Evolutionary conservation across 1,140 invertebrate species (phyloP).

Genomic region (Lithobius niger): DNA sequence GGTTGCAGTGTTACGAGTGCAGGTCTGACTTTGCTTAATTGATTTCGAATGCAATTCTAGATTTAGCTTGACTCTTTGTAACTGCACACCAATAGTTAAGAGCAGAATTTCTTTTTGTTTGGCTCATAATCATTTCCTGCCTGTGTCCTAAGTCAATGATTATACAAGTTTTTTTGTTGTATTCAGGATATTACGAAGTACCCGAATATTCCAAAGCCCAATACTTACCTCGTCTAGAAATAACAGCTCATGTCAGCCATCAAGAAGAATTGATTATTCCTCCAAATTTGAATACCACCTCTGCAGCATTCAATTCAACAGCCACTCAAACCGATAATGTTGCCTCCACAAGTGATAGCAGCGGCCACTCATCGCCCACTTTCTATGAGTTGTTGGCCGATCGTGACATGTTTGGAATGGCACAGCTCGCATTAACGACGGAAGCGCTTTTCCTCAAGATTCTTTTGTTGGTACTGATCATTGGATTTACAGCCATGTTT

Average conservation of each 20-base stretch:
- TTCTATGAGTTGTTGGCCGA: neutral
- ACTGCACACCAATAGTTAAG: no score
- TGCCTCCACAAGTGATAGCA: no score
- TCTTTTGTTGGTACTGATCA: neutral
- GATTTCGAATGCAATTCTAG: no score
- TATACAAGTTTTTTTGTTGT: constrained; percentile 9
- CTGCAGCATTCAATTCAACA: neutral
- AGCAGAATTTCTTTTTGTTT: no score
- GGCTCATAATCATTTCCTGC: no score
- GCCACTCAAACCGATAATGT: neutral
- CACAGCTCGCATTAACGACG: neutral
- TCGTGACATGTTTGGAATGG: neutral
- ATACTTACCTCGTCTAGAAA: constrained; percentile 36
- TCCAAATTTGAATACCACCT: neutral
- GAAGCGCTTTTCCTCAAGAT: neutral
- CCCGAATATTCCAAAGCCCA: constrained; percentile 39
- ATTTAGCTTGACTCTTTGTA: no score
- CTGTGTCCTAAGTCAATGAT: no score
- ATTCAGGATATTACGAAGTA: constrained; percentile 56
- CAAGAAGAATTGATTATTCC: neutral
- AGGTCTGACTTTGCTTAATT: no score
- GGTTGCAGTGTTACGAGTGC: no score
- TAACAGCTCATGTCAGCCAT: constrained; percentile 29
- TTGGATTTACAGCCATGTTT: neutral
- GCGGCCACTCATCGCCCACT: neutral